Base-by-base conservation (phyloP, 64 coral and sea anemone species). In the Acropora tenuis region DNA sequence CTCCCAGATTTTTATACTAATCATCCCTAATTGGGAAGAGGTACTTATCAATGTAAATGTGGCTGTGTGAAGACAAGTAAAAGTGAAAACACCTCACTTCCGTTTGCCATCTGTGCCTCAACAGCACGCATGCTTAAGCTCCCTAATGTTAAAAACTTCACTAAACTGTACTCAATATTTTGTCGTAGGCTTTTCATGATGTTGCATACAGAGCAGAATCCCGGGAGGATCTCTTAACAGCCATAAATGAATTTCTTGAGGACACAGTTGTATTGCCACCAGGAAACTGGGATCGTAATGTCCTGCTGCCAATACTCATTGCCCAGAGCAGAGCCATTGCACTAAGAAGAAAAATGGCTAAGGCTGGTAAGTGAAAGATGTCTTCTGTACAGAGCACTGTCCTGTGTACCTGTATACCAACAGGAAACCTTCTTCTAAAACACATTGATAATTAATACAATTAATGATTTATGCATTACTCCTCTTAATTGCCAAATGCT, bases 161-260 rank as follows among this genome's bases (percentile, higher is more conserved):
- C 60, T 30, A 30, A 30, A 30, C 60, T 13, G 13, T 63, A 1
- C 13, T 10, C 63, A n/a, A 6, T 79, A 9, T 74, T 43, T 12
- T 79, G 11, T 80, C 80, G 57, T 71, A 95, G 93, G 86, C 89
- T 65, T 96, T 96, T 67, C 94, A 96, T 75, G 90, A 92, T 79
- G 53, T 96, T 81, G 94, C 94, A 17, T 96, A 96, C 69, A 8
- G 47, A 5, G 94, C 94, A 50, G 88, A 89, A 19, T 78, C 75
- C n/a, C 92, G 90, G 48, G 94, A 90, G 80, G 80, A 96, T 6
- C 78, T 96, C 52, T 43, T 96, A 13, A 49, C 41, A 74, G 87
- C 94, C 42, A 93, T 96, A 19, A 92, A 96, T 86, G 90, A 96
- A 80, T 96, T 96, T 92, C 80, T 96, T 44, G 90, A 88, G 48